phyloP scores from a whole-genome alignment of 2,113 vertebrate species.

The Picathartes gymnocephalus region DNA sequence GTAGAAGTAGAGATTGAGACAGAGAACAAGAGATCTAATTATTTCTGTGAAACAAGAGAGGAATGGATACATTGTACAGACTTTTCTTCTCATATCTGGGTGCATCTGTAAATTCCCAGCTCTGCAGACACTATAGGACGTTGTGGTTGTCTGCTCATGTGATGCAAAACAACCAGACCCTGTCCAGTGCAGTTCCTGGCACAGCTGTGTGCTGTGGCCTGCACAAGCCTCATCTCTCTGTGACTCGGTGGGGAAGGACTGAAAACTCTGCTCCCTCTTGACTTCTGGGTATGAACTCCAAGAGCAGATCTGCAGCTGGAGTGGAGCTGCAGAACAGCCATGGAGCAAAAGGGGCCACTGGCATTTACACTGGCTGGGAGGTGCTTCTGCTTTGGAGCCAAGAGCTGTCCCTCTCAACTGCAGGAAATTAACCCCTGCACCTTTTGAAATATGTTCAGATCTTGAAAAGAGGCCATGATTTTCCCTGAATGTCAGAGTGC shows the following conservation, averaged over 20 bases:
- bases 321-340: neutral
- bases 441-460: neutral
- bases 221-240: neutral
- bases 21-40: neutral
- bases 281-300: neutral
- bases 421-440: neutral
- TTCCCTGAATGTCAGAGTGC: neutral
- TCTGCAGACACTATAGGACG: neutral
- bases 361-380: neutral
- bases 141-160: neutral
- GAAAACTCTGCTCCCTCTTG: neutral
- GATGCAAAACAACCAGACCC: neutral
- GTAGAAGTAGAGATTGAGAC: neutral
- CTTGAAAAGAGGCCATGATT: neutral
- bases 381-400: neutral
- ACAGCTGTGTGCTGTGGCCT: neutral
- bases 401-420: neutral
- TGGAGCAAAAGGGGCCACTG: neutral
- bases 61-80: neutral
- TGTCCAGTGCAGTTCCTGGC: neutral
- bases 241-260: neutral
- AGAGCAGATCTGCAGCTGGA: neutral
- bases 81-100: neutral
- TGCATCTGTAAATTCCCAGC: neutral
- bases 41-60: neutral